Conservation (phyloP, 2,888 invertebrate genomes). For the Tridacna crocea region DNA sequence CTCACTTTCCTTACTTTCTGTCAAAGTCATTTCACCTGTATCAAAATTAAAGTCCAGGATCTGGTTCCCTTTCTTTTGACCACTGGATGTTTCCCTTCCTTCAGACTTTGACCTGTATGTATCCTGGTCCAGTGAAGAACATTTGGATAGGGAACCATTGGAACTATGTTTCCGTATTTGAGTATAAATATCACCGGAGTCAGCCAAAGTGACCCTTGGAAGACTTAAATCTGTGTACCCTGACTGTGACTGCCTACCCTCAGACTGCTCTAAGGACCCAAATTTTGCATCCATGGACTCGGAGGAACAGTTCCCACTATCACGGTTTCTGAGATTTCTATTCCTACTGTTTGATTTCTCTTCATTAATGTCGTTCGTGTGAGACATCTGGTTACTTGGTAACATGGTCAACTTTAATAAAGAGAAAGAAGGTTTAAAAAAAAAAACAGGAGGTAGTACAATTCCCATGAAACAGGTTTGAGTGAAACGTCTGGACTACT, state of each 20-base stretch:
- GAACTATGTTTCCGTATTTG: slow-evolving; percentile 46
- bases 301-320: slow-evolving; percentile 59
- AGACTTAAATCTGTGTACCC: slow-evolving; percentile 50
- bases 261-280: slow-evolving; percentile 29
- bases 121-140: not conserved
- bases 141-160: not conserved
- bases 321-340: slow-evolving; percentile 35
- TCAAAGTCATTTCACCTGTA: not conserved
- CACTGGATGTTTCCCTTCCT: not conserved
- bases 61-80: not conserved
- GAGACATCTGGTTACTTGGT: not conserved
- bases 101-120: slow-evolving; percentile 4
- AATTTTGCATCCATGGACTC: slow-evolving; percentile 52
- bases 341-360: not conserved
- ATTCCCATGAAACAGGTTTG: too few relatives aligned
- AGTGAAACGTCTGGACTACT: too few relatives aligned
- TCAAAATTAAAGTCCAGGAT: slow-evolving; percentile 46
- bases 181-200: slow-evolving; percentile 66
- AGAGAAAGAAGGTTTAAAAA: not conserved
- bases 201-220: slow-evolving; percentile 43
- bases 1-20: slow-evolving; percentile 29
- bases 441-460: too few relatives aligned
- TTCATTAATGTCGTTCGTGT: not conserved
- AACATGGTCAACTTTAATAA: not conserved
- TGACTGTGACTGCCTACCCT: slow-evolving; percentile 20